Evolutionary conservation across 2,113 vertebrate genomes (phyloP).

Genomic region (Istiophorus platypterus): DNA sequence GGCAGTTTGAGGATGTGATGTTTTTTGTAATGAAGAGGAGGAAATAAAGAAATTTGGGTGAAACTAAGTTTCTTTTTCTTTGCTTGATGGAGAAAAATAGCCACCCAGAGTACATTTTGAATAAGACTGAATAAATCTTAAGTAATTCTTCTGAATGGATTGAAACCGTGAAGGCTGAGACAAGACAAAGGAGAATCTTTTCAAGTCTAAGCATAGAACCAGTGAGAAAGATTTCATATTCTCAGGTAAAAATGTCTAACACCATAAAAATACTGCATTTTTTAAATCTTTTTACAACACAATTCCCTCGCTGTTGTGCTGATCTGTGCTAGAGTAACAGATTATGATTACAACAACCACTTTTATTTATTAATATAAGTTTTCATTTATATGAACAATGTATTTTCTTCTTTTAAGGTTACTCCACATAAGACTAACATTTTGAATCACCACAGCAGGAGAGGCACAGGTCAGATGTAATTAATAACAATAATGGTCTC

Average conservation of each 20-base stretch:
- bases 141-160: background rate
- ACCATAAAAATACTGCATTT: no score
- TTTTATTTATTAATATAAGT: background rate
- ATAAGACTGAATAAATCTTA: background rate
- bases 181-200: background rate
- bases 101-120: background rate
- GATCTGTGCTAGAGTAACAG: no score
- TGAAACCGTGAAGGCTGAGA: background rate
- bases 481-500: no score
- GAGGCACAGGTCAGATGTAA: background rate
- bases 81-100: background rate
- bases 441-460: background rate
- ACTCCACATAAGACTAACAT: no score
- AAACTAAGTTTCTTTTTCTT: slow-evolving; percentile 6
- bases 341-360: no score
- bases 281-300: background rate
- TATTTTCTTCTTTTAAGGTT: no score
- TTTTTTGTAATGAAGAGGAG: slow-evolving; percentile 77
- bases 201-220: no score
- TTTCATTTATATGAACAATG: background rate
- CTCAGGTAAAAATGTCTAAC: background rate
- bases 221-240: background rate
- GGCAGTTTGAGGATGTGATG: slow-evolving; percentile 54
- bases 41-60: slow-evolving; percentile 76
- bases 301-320: background rate